Percentiles rank a stretch among this genome's conserved stretches.
Conservation (phyloP, 2,113 vertebrate genomes). For the Thamnaconus septentrionalis region DNA sequence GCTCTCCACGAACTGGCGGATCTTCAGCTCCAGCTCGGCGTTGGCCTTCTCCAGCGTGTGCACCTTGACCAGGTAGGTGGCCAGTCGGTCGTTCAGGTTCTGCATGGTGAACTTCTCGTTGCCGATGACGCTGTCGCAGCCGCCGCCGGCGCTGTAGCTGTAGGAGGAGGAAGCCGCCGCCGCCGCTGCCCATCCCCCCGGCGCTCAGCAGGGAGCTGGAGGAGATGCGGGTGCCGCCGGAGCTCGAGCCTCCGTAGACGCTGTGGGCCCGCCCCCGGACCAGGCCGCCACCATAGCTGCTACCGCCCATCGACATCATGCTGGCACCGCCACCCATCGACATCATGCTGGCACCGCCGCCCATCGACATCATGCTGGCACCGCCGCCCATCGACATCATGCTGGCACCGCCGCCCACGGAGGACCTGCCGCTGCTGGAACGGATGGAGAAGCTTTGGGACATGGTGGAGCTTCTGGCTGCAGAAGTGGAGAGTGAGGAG, state of each 20-base stretch:
- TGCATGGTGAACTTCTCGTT: slow-evolving; percentile 76
- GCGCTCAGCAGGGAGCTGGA: background rate
- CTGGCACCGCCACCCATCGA: slow-evolving; percentile 4
- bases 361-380: background rate
- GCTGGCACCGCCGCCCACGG: slow-evolving; percentile 19
- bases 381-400: background rate
- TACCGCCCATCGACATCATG: background rate
- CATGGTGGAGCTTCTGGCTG: slow-evolving; percentile 19
- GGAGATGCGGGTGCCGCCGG: slow-evolving; percentile 58
- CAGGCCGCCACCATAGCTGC: background rate
- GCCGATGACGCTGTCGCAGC: slow-evolving; percentile 22
- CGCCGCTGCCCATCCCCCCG: background rate
- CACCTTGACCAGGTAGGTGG: slow-evolving; percentile 74
- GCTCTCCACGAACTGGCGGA: slow-evolving; percentile 67
- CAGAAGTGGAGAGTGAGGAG: slow-evolving; percentile 37
- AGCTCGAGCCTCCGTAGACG: slow-evolving; percentile 40
- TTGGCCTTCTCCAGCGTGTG: slow-evolving; percentile 72
- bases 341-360: background rate
- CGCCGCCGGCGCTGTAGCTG: slow-evolving; percentile 17
- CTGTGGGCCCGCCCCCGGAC: slow-evolving; percentile 28
- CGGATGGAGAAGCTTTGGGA: slow-evolving; percentile 23
- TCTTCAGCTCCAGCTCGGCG: slow-evolving; percentile 72
- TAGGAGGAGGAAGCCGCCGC: background rate
- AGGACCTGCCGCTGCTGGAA: slow-evolving; percentile 34
- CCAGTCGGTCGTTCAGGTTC: slow-evolving; percentile 78